These are phyloP conservation scores for Puntigrus tetrazona DNA, from an alignment of 2,113 vertebrate species.

Conservation along the genomic window DNA sequence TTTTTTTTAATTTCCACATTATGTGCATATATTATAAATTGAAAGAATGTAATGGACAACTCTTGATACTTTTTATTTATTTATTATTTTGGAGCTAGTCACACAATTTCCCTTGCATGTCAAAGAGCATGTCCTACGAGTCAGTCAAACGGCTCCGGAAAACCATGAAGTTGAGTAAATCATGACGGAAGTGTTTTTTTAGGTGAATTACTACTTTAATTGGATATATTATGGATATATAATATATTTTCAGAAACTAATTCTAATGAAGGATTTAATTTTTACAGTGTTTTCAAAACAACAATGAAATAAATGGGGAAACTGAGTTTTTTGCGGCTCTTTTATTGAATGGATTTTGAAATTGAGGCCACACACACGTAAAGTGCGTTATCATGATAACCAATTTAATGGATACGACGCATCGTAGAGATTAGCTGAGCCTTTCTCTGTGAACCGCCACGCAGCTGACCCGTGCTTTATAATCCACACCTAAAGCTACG, in stretches of 20 bases:
- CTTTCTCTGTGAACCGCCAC: slow-evolving; percentile 39
- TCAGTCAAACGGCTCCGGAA: background rate
- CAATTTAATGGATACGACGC: slow-evolving; percentile 46
- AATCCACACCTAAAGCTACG: slow-evolving; percentile 31
- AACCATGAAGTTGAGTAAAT: background rate
- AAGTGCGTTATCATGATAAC: slow-evolving; percentile 28
- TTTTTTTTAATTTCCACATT: background rate
- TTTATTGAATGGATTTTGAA: background rate
- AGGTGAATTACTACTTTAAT: background rate
- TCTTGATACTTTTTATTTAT: background rate
- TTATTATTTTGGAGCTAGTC: background rate
- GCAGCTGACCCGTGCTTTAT: slow-evolving; percentile 50
- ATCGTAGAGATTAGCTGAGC: slow-evolving; percentile 50
- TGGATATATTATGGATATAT: too few species aligned
- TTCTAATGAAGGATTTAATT: slow-evolving; percentile 16
- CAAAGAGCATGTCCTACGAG: background rate
- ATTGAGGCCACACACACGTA: background rate
- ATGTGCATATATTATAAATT: background rate
- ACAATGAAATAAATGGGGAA: background rate
- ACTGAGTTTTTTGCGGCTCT: background rate
- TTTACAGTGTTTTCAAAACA: background rate
- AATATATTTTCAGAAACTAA: slow-evolving; percentile 9
- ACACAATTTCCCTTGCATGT: background rate
- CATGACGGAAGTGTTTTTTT: background rate
- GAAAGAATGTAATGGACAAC: background rate